A percentile compares a stretch with the other conserved stretches of the same genome.
Evolutionary conservation across 2,797 vertebrate species (phyloP).

Genomic region (Centroberyx gerrardi): DNA sequence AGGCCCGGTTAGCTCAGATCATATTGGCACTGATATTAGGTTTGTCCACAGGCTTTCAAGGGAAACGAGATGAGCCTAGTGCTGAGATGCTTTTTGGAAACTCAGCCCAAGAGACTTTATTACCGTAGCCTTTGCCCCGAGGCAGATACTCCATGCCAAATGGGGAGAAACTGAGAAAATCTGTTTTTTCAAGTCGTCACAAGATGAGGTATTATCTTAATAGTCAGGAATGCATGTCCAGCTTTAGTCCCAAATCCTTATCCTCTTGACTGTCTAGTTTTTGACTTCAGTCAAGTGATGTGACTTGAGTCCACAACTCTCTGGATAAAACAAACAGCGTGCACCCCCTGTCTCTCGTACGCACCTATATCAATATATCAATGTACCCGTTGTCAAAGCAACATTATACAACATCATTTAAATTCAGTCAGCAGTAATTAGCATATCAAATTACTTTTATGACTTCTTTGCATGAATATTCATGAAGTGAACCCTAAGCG

Average conservation of each 20-base stretch:
- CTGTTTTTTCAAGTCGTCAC: conserved; percentile 22
- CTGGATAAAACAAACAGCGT: neutral
- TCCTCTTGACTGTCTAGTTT: neutral
- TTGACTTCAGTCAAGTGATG: conserved; percentile 19
- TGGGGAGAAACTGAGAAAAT: conserved; percentile 29
- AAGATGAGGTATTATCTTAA: conserved; percentile 19
- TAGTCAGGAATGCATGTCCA: neutral
- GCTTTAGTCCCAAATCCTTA: no score
- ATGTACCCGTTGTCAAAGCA: neutral
- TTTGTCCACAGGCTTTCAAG: conserved; percentile 45
- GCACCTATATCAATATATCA: neutral
- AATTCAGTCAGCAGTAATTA: neutral
- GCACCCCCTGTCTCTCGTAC: neutral
- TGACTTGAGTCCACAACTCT: conserved; percentile 18
- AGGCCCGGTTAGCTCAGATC: conserved; percentile 50
- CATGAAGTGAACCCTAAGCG: neutral
- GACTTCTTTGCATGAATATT: conserved; percentile 4
- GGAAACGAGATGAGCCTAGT: conserved; percentile 15
- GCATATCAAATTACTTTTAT: neutral
- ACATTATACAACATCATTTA: neutral
- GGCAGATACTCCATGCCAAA: conserved; percentile 17
- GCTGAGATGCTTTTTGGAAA: conserved; percentile 11
- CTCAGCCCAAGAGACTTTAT: neutral
- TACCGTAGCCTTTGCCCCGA: neutral
- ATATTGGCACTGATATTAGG: conserved; percentile 61